Conservation (phyloP, 2,888 invertebrate genomes). For the Clistopyga incitator region DNA sequence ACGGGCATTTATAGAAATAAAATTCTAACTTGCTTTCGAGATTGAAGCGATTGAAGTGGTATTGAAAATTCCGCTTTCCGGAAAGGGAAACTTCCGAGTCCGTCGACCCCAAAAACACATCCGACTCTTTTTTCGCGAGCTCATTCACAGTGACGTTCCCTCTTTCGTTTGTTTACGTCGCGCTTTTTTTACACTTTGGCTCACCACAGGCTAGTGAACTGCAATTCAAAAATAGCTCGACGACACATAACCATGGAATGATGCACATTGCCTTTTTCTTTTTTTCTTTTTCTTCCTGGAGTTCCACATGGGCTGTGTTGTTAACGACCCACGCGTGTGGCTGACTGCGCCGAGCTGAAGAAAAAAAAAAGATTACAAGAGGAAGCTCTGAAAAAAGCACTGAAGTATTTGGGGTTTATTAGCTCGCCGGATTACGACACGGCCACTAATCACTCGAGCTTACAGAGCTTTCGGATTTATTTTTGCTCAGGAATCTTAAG, state of each 20-base stretch:
- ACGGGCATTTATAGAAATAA: too few relatives aligned
- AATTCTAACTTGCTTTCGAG: too few relatives aligned
- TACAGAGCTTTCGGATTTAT: not conserved
- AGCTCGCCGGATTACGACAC: constrained; percentile 13
- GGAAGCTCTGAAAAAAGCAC: constrained; percentile 9
- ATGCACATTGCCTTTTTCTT: constrained; percentile 44
- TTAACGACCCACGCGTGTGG: constrained; percentile 47
- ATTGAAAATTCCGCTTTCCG: too few relatives aligned
- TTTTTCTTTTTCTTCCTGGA: not conserved
- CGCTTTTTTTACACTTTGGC: not conserved
- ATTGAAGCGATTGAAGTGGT: too few relatives aligned
- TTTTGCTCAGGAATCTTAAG: constrained; percentile 4
- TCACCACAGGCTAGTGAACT: constrained; percentile 26
- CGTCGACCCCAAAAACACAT: not conserved
- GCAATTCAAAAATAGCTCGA: constrained; percentile 49
- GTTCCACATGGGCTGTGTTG: constrained; percentile 1
- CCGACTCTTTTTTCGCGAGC: constrained; percentile 6
- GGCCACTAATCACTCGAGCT: constrained; percentile 7
- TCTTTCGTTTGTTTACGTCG: constrained; percentile 12
- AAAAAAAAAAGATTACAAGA: constrained; percentile 15
- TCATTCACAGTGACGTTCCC: not conserved
- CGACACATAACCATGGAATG: constrained; percentile 42
- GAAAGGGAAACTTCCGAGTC: too few relatives aligned
- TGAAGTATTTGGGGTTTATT: constrained; percentile 24
- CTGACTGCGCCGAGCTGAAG: not conserved